phyloP scores from a whole-genome alignment of 2,113 vertebrate genomes.

The Paramormyrops kingsleyae region DNA sequence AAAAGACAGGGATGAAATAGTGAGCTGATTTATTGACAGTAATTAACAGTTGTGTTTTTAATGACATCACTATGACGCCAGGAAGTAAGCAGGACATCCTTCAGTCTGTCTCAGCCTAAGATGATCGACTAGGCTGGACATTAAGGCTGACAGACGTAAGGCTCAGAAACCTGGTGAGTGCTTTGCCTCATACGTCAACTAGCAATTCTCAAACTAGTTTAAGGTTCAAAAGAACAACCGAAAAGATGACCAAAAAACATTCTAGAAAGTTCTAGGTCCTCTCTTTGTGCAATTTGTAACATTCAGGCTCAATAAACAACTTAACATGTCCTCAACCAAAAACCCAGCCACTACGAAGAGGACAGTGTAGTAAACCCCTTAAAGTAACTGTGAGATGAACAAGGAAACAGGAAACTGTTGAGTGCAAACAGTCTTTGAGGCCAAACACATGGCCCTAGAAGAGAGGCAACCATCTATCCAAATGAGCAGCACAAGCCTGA shows the following conservation, averaged over 20 bases:
- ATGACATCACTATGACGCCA: neutral
- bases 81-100: neutral
- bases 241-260: neutral
- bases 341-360: neutral
- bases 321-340: neutral
- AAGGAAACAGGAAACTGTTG: neutral
- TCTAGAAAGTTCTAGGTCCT: neutral
- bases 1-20: neutral
- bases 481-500: neutral
- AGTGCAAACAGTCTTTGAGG: neutral
- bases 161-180: neutral
- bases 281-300: neutral
- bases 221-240: neutral
- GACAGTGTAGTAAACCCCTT: neutral
- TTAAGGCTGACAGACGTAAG: neutral
- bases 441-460: neutral
- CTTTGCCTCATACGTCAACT: neutral
- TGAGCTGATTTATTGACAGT: neutral
- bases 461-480: neutral
- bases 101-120: neutral
- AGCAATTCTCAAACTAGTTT: neutral
- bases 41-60: neutral
- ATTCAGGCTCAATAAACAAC: neutral
- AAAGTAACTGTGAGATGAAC: neutral
- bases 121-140: neutral